These are phyloP conservation scores for Blomia tropicalis DNA, from an alignment of 2,888 invertebrate species.

Conservation along the genomic window DNA sequence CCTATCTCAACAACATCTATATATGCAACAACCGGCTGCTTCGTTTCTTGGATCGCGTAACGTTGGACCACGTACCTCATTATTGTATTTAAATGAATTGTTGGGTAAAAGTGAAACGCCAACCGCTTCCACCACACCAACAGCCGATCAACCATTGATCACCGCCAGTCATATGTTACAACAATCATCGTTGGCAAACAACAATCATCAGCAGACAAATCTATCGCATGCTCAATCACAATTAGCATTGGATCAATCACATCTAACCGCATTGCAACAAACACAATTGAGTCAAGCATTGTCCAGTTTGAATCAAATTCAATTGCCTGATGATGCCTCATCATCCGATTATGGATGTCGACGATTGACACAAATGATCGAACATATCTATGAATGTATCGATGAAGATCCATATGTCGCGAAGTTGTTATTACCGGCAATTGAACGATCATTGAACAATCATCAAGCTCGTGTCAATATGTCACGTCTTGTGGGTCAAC, in stretches of 20 bases:
- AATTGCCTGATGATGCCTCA: slow-evolving; percentile 17
- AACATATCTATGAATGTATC: slow-evolving; percentile 62
- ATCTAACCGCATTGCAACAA: background rate
- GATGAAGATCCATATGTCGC: slow-evolving; percentile 37
- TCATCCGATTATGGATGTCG: slow-evolving; percentile 25
- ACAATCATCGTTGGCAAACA: background rate
- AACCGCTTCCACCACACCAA: slow-evolving; percentile 1
- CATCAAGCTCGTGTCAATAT: slow-evolving; percentile 20
- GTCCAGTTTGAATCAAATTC: background rate
- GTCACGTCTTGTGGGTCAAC: slow-evolving; percentile 15
- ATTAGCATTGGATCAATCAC: background rate
- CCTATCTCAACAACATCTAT: background rate
- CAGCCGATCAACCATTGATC: slow-evolving; percentile 8
- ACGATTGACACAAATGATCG: slow-evolving; percentile 37
- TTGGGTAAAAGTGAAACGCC: slow-evolving; percentile 3
- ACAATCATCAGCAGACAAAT: background rate
- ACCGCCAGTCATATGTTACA: background rate
- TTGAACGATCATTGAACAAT: slow-evolving; percentile 19
- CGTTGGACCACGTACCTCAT: background rate
- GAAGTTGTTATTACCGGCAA: slow-evolving; percentile 21
- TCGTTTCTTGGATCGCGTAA: background rate
- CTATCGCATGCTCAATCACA: background rate
- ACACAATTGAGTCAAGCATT: slow-evolving; percentile 5
- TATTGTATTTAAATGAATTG: slow-evolving; percentile 5
- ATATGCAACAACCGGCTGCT: slow-evolving; percentile 10